These are phyloP conservation scores for Mionectes macconnelli DNA, from an alignment of 2,113 vertebrate species.

Conservation along the genomic window DNA sequence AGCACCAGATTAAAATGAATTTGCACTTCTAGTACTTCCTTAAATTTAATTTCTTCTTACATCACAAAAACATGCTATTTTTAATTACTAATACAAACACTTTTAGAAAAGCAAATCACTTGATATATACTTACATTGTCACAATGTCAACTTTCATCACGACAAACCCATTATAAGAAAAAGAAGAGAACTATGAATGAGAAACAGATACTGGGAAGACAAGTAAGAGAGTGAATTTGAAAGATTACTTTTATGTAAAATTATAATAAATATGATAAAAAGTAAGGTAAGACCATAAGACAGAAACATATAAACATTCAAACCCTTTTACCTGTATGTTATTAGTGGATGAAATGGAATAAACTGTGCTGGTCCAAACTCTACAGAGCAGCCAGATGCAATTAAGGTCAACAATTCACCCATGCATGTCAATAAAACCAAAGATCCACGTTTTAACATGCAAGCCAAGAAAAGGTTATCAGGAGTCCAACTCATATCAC, in stretches of 20 bases:
- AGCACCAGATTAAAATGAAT: not conserved
- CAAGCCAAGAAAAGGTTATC: constrained; percentile 89
- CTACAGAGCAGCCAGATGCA: constrained; percentile 87
- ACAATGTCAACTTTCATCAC: constrained; percentile 64
- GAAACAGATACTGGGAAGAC: constrained; percentile 65
- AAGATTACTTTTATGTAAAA: constrained; percentile 17
- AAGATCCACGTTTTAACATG: constrained; percentile 90
- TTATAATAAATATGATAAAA: not conserved
- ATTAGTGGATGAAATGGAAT: constrained; percentile 93
- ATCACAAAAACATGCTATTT: not conserved
- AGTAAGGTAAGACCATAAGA: not conserved
- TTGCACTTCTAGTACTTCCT: not conserved
- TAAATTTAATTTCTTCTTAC: not conserved
- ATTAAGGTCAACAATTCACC: constrained; percentile 86
- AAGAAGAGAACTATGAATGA: constrained; percentile 73
- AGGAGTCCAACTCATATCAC: constrained; percentile 86
- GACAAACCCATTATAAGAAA: constrained; percentile 73
- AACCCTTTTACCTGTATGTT: constrained; percentile 82
- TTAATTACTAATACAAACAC: not conserved
- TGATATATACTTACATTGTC: constrained; percentile 65
- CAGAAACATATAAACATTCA: not conserved
- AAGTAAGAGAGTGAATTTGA: constrained; percentile 45
- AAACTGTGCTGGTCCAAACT: constrained; percentile 94
- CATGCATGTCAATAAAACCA: constrained; percentile 85
- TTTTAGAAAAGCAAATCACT: not conserved